phyloP scores from a whole-genome alignment of 1,140 invertebrate species.

The Bombus affinis region DNA sequence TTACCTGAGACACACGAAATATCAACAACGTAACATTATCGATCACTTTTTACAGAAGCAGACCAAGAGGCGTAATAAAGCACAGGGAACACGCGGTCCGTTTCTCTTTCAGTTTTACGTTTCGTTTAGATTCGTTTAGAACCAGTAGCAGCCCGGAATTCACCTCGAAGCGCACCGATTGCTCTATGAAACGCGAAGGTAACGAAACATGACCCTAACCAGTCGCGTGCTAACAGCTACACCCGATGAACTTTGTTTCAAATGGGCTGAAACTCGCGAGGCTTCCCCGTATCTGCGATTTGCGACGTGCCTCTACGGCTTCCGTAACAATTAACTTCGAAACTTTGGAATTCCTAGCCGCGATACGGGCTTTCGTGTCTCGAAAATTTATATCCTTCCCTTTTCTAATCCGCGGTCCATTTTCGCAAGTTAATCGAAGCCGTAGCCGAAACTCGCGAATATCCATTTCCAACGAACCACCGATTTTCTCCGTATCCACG shows the following conservation, averaged over 20 bases:
- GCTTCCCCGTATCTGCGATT: conserved; percentile 53
- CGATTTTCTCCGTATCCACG: background rate
- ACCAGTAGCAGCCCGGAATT: background rate
- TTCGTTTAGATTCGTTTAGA: background rate
- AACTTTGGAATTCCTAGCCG: conserved; percentile 23
- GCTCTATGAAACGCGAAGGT: conserved; percentile 2
- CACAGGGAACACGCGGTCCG: too few species aligned
- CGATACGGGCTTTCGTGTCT: conserved; percentile 20
- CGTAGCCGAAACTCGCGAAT: background rate
- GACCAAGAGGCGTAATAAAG: background rate
- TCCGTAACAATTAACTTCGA: conserved; percentile 29
- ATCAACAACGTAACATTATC: background rate
- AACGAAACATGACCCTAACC: conserved; percentile 56
- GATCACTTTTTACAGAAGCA: background rate
- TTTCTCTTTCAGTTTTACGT: too few species aligned
- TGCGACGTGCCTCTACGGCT: background rate
- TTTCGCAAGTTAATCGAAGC: background rate
- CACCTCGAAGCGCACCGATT: background rate
- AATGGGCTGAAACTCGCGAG: conserved; percentile 58
- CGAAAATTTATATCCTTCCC: conserved; percentile 15
- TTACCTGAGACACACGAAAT: conserved; percentile 62
- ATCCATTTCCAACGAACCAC: conserved; percentile 17
- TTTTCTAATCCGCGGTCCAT: background rate
- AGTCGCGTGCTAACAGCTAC: conserved; percentile 65
- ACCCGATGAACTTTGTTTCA: conserved; percentile 55